These are phyloP conservation scores for Willisornis vidua DNA, from an alignment of 2,113 vertebrate genomes.

Conservation along the genomic window DNA sequence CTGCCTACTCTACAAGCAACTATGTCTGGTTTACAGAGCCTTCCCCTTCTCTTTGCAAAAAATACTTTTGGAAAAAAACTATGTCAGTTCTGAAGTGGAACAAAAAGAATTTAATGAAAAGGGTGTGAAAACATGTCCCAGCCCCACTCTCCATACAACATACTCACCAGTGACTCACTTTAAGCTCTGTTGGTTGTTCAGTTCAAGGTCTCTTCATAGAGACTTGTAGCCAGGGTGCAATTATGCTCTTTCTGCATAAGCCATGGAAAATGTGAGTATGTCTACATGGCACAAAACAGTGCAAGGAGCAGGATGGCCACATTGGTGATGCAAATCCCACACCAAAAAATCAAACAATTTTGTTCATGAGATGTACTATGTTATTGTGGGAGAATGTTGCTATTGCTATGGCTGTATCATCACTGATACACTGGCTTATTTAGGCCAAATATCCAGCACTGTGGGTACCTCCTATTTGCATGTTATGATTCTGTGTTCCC, in stretches of 20 bases:
- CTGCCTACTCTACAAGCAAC: neutral
- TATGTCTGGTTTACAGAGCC: neutral
- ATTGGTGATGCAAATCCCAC: neutral
- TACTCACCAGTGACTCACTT: neutral
- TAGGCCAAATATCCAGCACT: neutral
- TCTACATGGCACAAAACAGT: neutral
- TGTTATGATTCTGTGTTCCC: neutral
- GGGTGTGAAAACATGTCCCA: neutral
- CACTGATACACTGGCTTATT: neutral
- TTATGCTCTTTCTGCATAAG: neutral
- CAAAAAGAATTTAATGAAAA: neutral
- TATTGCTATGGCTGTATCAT: neutral
- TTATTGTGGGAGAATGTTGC: neutral
- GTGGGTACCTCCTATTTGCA: neutral
- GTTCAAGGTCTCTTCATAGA: neutral
- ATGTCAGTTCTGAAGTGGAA: neutral
- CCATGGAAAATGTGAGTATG: neutral
- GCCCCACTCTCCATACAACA: neutral
- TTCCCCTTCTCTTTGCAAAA: neutral
- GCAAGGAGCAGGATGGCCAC: neutral
- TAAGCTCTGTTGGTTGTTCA: neutral
- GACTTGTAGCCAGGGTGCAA: neutral
- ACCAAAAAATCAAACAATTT: neutral
- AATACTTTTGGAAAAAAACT: neutral
- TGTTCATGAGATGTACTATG: neutral